These are phyloP conservation scores for Hesperophylax magnus DNA, from an alignment of 1,140 invertebrate genomes.

Conservation along the genomic window DNA sequence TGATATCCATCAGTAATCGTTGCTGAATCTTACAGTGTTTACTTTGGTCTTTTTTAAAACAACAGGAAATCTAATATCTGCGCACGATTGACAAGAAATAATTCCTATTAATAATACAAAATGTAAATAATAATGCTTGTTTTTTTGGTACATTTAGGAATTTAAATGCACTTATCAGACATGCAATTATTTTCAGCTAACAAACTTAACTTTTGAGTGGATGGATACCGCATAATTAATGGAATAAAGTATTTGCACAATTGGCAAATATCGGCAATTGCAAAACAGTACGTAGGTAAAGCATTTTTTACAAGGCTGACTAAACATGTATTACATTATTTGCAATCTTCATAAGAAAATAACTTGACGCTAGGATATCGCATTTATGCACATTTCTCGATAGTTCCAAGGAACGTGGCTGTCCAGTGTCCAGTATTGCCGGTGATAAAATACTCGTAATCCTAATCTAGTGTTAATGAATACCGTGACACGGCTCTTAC, in stretches of 20 bases:
- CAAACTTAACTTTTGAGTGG: not conserved
- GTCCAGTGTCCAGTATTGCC: not conserved
- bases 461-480: conserved; percentile 5
- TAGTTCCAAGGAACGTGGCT: not conserved
- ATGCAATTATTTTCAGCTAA: not conserved
- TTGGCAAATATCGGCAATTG: not conserved
- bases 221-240: not conserved
- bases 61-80: not conserved
- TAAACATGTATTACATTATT: not conserved
- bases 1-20: not conserved
- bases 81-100: not conserved
- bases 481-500: not conserved
- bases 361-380: not conserved
- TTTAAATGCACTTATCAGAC: not conserved
- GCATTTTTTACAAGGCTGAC: not conserved
- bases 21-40: not conserved
- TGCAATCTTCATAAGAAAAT: not conserved
- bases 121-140: not conserved
- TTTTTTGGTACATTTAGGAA: not conserved
- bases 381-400: not conserved
- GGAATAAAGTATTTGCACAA: not conserved
- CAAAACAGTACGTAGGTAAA: not conserved
- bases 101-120: not conserved
- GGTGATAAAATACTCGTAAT: not conserved
- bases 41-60: not conserved